Percentiles rank a stretch among this genome's conserved stretches.
phyloP scores from a whole-genome alignment of 2,797 vertebrate species.

The Poecilia velifera region DNA sequence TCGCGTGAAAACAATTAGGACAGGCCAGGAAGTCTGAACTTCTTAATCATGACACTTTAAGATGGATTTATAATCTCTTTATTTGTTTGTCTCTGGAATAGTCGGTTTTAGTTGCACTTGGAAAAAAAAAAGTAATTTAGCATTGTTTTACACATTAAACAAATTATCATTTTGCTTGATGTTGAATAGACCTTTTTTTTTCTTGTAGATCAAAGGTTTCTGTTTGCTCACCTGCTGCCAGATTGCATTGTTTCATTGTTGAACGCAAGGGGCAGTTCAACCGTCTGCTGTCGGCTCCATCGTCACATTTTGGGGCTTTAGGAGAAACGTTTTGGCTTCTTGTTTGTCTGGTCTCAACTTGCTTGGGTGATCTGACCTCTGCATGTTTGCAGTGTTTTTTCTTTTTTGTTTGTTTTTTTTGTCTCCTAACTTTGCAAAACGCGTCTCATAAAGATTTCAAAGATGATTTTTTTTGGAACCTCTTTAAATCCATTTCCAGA shows the following conservation, averaged over 20 bases:
- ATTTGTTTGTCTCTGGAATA: not conserved
- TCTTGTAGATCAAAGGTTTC: not conserved
- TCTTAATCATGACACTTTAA: not conserved
- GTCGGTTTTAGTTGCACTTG: not conserved
- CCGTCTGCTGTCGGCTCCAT: not conserved
- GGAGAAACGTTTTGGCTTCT: not conserved
- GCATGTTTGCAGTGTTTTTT: not conserved
- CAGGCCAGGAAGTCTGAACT: not conserved
- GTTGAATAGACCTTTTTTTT: not conserved
- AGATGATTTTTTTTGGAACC: not conserved
- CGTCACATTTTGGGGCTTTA: not conserved
- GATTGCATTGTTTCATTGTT: not conserved
- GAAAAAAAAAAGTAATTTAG: no score
- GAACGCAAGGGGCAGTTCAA: not conserved
- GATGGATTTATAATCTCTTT: not conserved
- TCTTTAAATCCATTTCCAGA: not conserved
- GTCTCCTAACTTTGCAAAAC: not conserved
- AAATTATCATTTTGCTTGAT: not conserved
- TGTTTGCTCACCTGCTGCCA: not conserved
- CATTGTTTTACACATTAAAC: not conserved
- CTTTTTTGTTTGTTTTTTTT: not conserved
- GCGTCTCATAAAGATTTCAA: not conserved
- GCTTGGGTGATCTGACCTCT: not conserved
- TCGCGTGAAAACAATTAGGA: not conserved
- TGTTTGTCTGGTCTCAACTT: not conserved